These are phyloP conservation scores for Epizoanthus fatuus DNA, from an alignment of 92 coral and sea anemone genomes.

Conservation along the genomic window DNA sequence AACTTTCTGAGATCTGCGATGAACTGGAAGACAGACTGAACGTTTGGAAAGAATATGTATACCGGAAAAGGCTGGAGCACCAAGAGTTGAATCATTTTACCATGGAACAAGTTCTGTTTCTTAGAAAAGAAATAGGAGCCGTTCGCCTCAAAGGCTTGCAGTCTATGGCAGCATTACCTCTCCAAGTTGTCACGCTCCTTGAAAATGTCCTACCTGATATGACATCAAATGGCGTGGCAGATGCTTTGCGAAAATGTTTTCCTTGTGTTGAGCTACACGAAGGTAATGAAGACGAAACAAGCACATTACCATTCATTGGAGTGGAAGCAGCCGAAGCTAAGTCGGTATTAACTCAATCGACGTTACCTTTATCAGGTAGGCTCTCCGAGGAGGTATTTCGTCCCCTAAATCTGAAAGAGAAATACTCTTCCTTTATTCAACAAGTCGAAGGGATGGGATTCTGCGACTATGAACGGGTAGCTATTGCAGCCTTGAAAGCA, in stretches of 20 bases:
- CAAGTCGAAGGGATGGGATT: slow-evolving; percentile 52
- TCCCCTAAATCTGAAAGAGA: slow-evolving; percentile 33
- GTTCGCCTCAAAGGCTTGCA: slow-evolving; percentile 47
- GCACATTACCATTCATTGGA: no score
- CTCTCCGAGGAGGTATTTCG: not conserved
- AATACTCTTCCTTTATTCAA: slow-evolving; percentile 22
- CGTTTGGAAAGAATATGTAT: slow-evolving; percentile 64
- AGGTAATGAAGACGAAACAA: no score
- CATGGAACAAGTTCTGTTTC: slow-evolving; percentile 72
- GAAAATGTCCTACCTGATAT: slow-evolving; percentile 71
- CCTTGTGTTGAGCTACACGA: slow-evolving; percentile 1
- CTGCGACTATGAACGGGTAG: slow-evolving; percentile 61
- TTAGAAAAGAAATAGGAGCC: slow-evolving; percentile 71
- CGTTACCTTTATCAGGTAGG: not conserved
- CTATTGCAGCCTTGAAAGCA: slow-evolving; percentile 72
- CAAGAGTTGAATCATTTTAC: slow-evolving; percentile 75
- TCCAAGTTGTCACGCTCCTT: slow-evolving; percentile 70
- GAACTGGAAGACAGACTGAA: slow-evolving; percentile 62
- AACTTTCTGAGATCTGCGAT: slow-evolving; percentile 50
- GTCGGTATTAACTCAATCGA: not conserved
- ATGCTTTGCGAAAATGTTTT: slow-evolving; percentile 32
- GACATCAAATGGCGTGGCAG: slow-evolving; percentile 28
- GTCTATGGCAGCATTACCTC: slow-evolving; percentile 29
- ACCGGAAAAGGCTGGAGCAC: slow-evolving; percentile 45
- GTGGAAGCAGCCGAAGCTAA: not conserved